Evolutionary conservation across 2,888 invertebrate species (phyloP).

Genomic region (Dusona sp.): DNA sequence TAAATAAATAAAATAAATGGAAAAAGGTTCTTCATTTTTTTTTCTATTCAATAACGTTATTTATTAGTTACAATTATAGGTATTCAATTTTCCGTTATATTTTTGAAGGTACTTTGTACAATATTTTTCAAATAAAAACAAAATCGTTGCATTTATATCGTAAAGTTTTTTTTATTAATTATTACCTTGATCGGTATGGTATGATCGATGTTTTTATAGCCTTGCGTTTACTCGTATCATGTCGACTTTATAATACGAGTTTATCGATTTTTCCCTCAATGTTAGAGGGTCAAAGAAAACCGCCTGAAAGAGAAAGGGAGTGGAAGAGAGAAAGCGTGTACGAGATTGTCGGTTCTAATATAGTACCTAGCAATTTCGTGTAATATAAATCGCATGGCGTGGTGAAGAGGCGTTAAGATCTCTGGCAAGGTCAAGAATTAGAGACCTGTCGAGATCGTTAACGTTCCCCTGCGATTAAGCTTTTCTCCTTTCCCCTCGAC

Average conservation of each 20-base stretch:
- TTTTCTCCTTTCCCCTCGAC: constrained; percentile 25
- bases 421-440: constrained; percentile 68
- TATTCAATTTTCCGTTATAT: background rate
- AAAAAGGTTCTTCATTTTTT: background rate
- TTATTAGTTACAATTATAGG: no score
- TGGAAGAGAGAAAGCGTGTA: constrained; percentile 42
- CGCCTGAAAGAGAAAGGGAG: constrained; percentile 1
- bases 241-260: constrained; percentile 45
- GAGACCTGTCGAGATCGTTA: constrained; percentile 68
- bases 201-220: constrained; percentile 5
- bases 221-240: constrained; percentile 33
- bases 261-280: constrained; percentile 62
- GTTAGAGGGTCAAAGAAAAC: constrained; percentile 37
- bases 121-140: background rate
- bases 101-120: background rate
- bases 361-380: constrained; percentile 68
- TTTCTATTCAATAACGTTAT: no score
- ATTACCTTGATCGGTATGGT: background rate
- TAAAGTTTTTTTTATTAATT: background rate
- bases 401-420: constrained; percentile 68
- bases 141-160: background rate
- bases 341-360: constrained; percentile 46
- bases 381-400: constrained; percentile 67
- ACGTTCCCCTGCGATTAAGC: constrained; percentile 56
- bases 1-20: background rate